Conservation (phyloP, 2,888 invertebrate species). For the Drosophila affinis region DNA sequence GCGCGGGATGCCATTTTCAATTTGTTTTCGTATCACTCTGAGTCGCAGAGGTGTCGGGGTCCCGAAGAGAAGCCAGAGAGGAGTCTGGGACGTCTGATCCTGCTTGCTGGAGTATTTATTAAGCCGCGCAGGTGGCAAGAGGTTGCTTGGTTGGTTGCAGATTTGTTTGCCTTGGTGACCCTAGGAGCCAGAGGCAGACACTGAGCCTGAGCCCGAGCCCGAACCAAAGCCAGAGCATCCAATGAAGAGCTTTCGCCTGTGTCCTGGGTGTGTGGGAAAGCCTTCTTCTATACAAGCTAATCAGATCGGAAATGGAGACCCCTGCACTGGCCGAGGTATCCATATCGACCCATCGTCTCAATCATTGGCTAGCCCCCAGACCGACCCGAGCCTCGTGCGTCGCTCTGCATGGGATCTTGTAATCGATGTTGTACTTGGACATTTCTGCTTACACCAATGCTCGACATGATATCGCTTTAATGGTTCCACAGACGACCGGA, state of each 20-base stretch:
- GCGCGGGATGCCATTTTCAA: constrained; percentile 81
- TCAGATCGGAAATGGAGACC: constrained; percentile 39
- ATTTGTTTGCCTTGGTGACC: constrained; percentile 44
- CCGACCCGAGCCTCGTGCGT: constrained; percentile 47
- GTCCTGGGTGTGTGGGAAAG: constrained; percentile 6
- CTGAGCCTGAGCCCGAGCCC: background rate
- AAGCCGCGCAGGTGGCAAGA: constrained; percentile 65
- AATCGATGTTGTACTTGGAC: constrained; percentile 79
- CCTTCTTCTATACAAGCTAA: constrained; percentile 21
- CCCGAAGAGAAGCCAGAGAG: background rate
- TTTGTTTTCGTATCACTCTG: constrained; percentile 78
- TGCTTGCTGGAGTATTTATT: no score
- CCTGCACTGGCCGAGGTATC: constrained; percentile 1
- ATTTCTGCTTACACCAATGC: constrained; percentile 73
- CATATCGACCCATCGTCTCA: constrained; percentile 22
- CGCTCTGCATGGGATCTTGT: constrained; percentile 79
- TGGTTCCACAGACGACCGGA: constrained; percentile 69
- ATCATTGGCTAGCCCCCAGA: background rate
- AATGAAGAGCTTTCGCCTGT: constrained; percentile 7
- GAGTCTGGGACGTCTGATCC: constrained; percentile 32
- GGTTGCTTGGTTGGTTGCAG: constrained; percentile 20
- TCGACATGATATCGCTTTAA: constrained; percentile 80
- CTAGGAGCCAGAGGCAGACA: constrained; percentile 5
- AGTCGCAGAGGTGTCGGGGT: constrained; percentile 2
- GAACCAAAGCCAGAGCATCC: background rate